phyloP scores from a whole-genome alignment of 2,113 vertebrate species.

The Vulpes lagopus region DNA sequence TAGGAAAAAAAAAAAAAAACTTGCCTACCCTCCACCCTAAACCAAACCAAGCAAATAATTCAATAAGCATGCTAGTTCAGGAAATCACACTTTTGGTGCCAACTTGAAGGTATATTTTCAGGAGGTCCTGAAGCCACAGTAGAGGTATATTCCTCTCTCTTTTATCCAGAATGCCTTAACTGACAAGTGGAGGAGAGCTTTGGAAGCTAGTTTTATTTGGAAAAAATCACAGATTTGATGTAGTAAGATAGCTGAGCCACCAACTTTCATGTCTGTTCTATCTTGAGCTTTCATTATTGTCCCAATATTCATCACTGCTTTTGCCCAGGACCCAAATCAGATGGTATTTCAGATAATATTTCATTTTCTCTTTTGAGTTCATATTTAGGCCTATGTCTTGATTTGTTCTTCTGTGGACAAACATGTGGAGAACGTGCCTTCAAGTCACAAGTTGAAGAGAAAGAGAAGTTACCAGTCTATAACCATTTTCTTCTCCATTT shows the following conservation, averaged over 20 bases:
- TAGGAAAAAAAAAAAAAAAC: neutral
- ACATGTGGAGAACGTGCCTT: neutral
- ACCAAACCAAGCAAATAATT: neutral
- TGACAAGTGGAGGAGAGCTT: neutral
- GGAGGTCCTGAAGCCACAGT: neutral
- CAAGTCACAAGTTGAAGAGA: neutral
- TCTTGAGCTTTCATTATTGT: neutral
- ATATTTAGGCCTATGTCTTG: neutral
- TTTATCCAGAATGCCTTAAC: neutral
- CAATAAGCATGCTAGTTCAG: neutral
- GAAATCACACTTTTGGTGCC: neutral
- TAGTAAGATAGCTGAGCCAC: neutral
- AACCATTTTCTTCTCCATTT: constrained; percentile 18
- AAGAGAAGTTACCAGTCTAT: neutral
- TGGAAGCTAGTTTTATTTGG: neutral
- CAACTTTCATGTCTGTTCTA: neutral
- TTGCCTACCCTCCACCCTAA: neutral
- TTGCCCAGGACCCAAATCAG: neutral
- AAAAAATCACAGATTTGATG: neutral
- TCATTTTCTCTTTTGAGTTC: neutral
- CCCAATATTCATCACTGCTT: neutral
- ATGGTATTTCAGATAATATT: neutral
- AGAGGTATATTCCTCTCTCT: neutral
- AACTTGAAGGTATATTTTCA: neutral
- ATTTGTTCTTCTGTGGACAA: neutral